Base-by-base conservation (phyloP, 2,113 vertebrate genomes). In the Lophotis ruficrista region DNA sequence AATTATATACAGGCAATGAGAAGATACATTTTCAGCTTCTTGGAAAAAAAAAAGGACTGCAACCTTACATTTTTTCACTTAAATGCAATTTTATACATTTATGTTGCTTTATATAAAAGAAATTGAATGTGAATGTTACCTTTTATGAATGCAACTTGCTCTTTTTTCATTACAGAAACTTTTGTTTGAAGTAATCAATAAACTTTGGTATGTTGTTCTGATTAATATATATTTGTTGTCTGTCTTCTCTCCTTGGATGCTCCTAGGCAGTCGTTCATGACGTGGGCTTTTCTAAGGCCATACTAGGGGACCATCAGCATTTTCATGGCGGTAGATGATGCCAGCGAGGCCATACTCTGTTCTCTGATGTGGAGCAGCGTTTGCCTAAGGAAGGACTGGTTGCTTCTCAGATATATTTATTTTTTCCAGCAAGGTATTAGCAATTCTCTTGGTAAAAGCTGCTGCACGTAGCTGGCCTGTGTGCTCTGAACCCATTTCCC, bases 171-270 rank as follows among this genome's bases (percentile, higher is more conserved):
- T 97, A 98, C 93, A 82, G 83, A 98, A 90, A 96, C 96, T 98
- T 98, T 97, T 97, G 94, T 98, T 98, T 96, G 95, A 98, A 98
- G 97, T 98, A 98, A 98, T 98, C 98, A 98, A 98, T 98, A 98
- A 98, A 98, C 97, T 98, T 98, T 98, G 98, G 96, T 98, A 98
- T 98, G 97, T 97, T 97, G 97, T 98, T 98, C 98, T 92, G 93
- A 97, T 98, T 96, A 91, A 83, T 97, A 95, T 53, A 93, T 82
- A 65, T 57, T 68, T 45, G 38, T 87, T 68, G n/a, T 89, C 53
- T 83, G 25, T 50, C 56, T 88, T 8, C 4, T 88, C 18, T 92
- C 57, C 25, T 72, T 57, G 56, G 38, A 3, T 48, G 14, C 37
- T 71, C 5, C 14, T 24, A 2, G 54, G 28, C 16, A 22, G 2